Percentiles rank a stretch among this genome's conserved stretches.
These are phyloP conservation scores for Herpetotheres cachinnans DNA, from an alignment of 2,113 vertebrate genomes.

Conservation along the genomic window DNA sequence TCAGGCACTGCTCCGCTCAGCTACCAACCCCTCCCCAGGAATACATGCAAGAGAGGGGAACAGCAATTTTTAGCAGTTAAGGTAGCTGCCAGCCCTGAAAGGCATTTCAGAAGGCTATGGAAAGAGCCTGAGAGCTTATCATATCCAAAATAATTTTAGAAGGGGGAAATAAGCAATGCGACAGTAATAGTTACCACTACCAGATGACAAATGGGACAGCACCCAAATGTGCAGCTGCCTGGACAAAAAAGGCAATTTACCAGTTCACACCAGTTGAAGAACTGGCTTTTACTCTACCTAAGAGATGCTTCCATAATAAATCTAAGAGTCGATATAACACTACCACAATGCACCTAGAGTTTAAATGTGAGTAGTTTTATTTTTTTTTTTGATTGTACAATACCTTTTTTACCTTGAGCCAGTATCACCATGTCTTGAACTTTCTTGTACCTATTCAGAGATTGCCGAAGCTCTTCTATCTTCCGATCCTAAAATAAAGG, in stretches of 20 bases:
- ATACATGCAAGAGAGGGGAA: background rate
- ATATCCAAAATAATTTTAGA: background rate
- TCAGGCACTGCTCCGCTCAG: background rate
- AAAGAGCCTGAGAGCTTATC: background rate
- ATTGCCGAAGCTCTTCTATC: slow-evolving; percentile 94
- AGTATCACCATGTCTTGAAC: slow-evolving; percentile 90
- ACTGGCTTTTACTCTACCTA: background rate
- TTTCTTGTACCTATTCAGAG: slow-evolving; percentile 90
- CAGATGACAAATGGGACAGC: background rate
- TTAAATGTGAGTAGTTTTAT: background rate
- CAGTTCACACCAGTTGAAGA: background rate
- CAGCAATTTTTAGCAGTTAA: background rate
- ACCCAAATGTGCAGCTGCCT: background rate
- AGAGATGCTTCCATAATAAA: background rate
- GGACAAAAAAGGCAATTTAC: background rate
- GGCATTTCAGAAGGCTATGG: background rate
- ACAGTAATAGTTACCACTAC: background rate
- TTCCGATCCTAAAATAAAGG: slow-evolving; percentile 85
- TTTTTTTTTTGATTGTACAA: background rate
- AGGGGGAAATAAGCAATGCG: background rate
- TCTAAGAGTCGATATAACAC: background rate
- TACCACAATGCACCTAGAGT: background rate
- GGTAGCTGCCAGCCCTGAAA: background rate
- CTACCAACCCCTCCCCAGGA: background rate
- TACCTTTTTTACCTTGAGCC: slow-evolving; percentile 90